phyloP scores from a whole-genome alignment of 2,888 invertebrate genomes.

The Rugalucina vietnamica region DNA sequence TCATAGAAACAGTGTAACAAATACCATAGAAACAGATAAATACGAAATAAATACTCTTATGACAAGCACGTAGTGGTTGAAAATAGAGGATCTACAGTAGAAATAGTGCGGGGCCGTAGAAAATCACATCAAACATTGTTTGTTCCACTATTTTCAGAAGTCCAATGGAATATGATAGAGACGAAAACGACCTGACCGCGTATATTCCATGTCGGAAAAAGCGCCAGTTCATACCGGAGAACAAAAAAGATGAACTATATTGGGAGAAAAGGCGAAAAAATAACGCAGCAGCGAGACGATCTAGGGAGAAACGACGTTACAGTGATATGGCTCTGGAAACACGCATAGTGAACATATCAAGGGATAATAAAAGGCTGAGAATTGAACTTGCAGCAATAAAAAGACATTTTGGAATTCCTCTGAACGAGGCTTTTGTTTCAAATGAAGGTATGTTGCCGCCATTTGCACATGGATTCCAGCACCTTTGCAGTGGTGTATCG shows the following conservation, averaged over 20 bases:
- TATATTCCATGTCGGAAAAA: constrained; percentile 91
- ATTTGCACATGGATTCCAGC: too few species aligned
- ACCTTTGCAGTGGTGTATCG: too few species aligned
- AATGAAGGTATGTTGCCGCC: constrained; percentile 43
- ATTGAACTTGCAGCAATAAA: constrained; percentile 96
- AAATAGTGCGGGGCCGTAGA: too few species aligned
- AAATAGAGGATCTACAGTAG: too few species aligned
- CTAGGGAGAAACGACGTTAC: constrained; percentile 97
- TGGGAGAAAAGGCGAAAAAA: constrained; percentile 98
- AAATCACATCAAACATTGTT: too few species aligned
- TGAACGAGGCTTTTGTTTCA: constrained; percentile 60
- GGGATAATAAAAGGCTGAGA: constrained; percentile 97
- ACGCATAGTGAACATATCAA: constrained; percentile 95
- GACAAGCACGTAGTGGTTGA: too few species aligned
- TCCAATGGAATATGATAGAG: too few species aligned
- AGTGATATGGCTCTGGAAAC: constrained; percentile 98
- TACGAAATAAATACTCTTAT: too few species aligned
- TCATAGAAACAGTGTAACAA: too few species aligned
- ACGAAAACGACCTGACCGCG: constrained; percentile 7
- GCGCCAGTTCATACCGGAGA: constrained; percentile 98
- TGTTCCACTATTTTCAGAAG: too few species aligned
- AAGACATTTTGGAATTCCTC: constrained; percentile 87
- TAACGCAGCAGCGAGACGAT: constrained; percentile 98
- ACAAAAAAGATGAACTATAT: constrained; percentile 97
- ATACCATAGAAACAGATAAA: too few species aligned